Conservation (phyloP, 2,113 vertebrate genomes). For the Apodemus speciosus region DNA sequence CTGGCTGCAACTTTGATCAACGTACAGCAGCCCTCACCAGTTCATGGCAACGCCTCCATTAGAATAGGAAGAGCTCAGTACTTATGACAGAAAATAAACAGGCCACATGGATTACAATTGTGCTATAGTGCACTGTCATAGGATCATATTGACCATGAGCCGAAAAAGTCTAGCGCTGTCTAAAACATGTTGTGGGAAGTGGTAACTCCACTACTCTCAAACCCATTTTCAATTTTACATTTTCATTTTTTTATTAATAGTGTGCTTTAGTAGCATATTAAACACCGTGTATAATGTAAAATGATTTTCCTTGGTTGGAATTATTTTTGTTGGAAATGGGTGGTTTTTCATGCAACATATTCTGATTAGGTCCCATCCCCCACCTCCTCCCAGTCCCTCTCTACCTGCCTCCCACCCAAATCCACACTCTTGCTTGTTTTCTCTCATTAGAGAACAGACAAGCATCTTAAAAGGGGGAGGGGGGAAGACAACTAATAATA, state of each 20-base stretch:
- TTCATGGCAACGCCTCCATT: background rate
- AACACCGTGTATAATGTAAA: slow-evolving; percentile 14
- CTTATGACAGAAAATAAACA: background rate
- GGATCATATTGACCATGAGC: background rate
- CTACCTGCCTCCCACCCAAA: background rate
- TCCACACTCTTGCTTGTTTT: background rate
- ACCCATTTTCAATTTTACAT: background rate
- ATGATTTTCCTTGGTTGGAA: background rate
- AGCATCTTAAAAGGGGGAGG: background rate
- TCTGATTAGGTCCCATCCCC: no score
- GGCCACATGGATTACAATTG: background rate
- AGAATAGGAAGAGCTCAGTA: background rate
- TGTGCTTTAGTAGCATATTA: background rate
- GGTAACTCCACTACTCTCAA: background rate
- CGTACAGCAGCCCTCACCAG: background rate
- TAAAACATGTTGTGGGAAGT: background rate
- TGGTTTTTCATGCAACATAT: background rate
- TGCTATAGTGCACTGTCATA: background rate
- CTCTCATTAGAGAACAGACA: background rate
- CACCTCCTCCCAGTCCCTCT: background rate
- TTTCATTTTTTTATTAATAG: background rate
- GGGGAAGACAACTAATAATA: background rate
- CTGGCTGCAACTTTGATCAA: background rate
- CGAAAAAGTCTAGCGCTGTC: background rate
- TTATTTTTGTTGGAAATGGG: background rate